phyloP scores from a whole-genome alignment of 2,797 vertebrate genomes.

The Intellagama lesueurii region DNA sequence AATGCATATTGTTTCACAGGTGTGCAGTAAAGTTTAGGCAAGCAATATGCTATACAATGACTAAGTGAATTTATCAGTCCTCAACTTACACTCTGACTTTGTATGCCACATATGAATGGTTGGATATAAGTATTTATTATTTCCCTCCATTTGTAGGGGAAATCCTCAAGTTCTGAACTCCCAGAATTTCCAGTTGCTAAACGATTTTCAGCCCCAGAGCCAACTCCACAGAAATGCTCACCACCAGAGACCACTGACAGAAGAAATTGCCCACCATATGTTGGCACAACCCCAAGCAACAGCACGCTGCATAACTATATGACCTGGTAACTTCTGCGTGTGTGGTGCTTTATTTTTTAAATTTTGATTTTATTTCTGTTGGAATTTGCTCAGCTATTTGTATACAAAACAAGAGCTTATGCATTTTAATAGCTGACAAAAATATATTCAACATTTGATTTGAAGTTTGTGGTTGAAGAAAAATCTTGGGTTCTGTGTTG shows the following conservation, averaged over 20 bases:
- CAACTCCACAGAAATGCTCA: constrained; percentile 69
- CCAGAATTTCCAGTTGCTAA: constrained; percentile 67
- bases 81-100: not conserved
- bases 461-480: not conserved
- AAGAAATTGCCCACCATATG: constrained; percentile 71
- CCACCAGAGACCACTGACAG: constrained; percentile 74
- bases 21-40: not conserved
- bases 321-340: constrained; percentile 75
- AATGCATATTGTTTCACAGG: not conserved
- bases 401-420: not conserved
- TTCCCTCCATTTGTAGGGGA: constrained; percentile 75
- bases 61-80: not conserved
- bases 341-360: not conserved
- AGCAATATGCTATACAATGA: not conserved
- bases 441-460: not conserved
- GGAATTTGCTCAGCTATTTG: not conserved
- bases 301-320: constrained; percentile 74
- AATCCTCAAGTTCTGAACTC: constrained; percentile 74
- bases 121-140: not conserved
- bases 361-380: not conserved
- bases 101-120: not conserved
- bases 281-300: constrained; percentile 85
- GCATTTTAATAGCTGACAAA: not conserved
- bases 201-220: constrained; percentile 75
- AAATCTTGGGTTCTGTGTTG: not conserved